Evolutionary conservation across 2,797 vertebrate genomes (phyloP), one percentile per base, ranked within the genome.

Genomic region (Tragelaphus eurycerus): DNA sequence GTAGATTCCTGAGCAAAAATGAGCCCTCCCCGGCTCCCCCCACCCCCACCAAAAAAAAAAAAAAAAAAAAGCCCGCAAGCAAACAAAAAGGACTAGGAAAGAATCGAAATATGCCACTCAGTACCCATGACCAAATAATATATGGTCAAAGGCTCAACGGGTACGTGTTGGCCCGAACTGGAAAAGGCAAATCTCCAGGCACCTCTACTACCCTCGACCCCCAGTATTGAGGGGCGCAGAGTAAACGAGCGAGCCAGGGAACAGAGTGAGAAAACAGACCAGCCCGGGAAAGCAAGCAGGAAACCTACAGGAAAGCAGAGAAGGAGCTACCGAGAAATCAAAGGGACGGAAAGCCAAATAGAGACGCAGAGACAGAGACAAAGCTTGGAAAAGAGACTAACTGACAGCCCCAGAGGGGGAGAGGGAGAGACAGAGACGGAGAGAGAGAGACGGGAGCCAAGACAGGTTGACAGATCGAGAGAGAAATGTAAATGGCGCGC

Each of bases 401-500:
- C 79, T 97, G 98, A 98, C 97, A 96, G 96, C 95, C 96, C 92
- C 96, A 52, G 78, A 81, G 95, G 16, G 60, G 55, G 60, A 74
- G 83, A 95, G 85, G 57, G 43, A 90, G 97, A 98, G 97, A 98
- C 94, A 98, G 96, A 98, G 96, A 98, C 12, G 25, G 84, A 93
- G 97, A 93, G 64, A 78, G 87, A 90, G 92, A 98, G 90, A 98
- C 23, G 2, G 67, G 67, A 96, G 94, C 90, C 4, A 6, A 95
- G 98, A 98, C 97, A 96, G 98, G 97, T 97, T 98, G 98, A 98
- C 98, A 96, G 97, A 98, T 96, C 90, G 95, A 97, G 98, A 98
- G 96, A 98, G 98, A 98, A 98, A 98, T 98, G 98, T 98, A 98
- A 98, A 98, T 98, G 98, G 97, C 86, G 81, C 62, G 95, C 97